These are phyloP conservation scores for Prolemur simus DNA, from an alignment of 2,113 vertebrate species.

Conservation along the genomic window DNA sequence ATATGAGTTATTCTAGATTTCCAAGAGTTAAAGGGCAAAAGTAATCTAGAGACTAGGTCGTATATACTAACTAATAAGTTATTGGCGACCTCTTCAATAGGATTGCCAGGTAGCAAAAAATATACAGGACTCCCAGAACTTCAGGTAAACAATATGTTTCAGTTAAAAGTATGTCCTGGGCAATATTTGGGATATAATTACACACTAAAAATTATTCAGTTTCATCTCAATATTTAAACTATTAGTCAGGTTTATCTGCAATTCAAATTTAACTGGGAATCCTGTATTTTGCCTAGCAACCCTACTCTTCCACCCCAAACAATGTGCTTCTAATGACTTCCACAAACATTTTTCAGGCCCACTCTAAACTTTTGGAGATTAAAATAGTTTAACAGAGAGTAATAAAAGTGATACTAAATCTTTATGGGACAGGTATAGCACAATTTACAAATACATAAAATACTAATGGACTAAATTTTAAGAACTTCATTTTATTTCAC, in stretches of 20 bases:
- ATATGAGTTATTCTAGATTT: not conserved
- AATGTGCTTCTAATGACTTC: not conserved
- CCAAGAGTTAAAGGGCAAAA: not conserved
- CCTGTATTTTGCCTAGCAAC: not conserved
- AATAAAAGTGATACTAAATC: not conserved
- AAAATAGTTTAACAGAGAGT: not conserved
- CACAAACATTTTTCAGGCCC: not conserved
- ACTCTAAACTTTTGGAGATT: not conserved
- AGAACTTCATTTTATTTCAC: not conserved
- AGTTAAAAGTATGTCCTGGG: not conserved
- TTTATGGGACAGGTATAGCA: not conserved
- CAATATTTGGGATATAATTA: not conserved
- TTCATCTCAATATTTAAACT: constrained; percentile 3
- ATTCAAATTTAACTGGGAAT: not conserved
- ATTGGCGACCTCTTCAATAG: not conserved
- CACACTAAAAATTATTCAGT: not conserved
- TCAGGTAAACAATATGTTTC: not conserved
- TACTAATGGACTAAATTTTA: not conserved
- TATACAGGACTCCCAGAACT: not conserved
- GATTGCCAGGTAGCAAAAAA: not conserved
- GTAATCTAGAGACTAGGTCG: not conserved
- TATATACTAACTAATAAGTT: not conserved
- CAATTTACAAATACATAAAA: constrained; percentile 1
- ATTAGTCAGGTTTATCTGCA: not conserved
- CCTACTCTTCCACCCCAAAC: not conserved